phyloP scores from a whole-genome alignment of 2,888 invertebrate species.

The Tribolium freemani region DNA sequence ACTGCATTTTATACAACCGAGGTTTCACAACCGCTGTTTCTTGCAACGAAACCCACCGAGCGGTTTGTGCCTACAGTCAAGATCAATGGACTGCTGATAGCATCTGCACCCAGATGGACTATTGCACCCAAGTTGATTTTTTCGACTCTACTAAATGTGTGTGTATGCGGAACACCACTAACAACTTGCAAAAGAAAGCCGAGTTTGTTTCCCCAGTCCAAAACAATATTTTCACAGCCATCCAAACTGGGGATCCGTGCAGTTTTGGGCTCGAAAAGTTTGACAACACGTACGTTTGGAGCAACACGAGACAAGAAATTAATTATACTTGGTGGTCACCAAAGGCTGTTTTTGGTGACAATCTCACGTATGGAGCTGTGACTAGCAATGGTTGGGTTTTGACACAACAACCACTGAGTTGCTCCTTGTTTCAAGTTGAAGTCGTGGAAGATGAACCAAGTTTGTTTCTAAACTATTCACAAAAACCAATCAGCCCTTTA shows the following conservation, averaged over 20 bases:
- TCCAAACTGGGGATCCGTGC: slow-evolving; percentile 44
- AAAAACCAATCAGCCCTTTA: background rate
- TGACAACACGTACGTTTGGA: slow-evolving; percentile 42
- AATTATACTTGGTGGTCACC: slow-evolving; percentile 35
- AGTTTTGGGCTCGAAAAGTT: slow-evolving; percentile 32
- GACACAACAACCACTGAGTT: background rate
- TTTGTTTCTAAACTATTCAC: background rate
- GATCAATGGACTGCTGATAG: background rate
- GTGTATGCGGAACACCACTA: slow-evolving; percentile 35
- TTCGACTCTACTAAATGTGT: slow-evolving; percentile 49
- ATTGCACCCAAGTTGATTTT: background rate
- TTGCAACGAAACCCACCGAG: slow-evolving; percentile 51
- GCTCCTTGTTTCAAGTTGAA: slow-evolving; percentile 18
- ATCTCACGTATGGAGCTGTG: slow-evolving; percentile 11
- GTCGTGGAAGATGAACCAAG: slow-evolving; percentile 12
- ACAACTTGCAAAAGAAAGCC: slow-evolving; percentile 27
- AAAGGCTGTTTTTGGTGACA: slow-evolving; percentile 4
- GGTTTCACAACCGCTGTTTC: slow-evolving; percentile 26
- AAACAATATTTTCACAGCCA: slow-evolving; percentile 47
- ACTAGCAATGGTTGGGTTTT: slow-evolving; percentile 29
- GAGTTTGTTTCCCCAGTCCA: slow-evolving; percentile 56
- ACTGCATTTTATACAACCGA: background rate
- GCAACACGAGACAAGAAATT: slow-evolving; percentile 11
- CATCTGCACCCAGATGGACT: background rate
- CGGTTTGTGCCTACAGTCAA: slow-evolving; percentile 53